Conservation (phyloP, 1,140 invertebrate species). For the Chelonus insularis region DNA sequence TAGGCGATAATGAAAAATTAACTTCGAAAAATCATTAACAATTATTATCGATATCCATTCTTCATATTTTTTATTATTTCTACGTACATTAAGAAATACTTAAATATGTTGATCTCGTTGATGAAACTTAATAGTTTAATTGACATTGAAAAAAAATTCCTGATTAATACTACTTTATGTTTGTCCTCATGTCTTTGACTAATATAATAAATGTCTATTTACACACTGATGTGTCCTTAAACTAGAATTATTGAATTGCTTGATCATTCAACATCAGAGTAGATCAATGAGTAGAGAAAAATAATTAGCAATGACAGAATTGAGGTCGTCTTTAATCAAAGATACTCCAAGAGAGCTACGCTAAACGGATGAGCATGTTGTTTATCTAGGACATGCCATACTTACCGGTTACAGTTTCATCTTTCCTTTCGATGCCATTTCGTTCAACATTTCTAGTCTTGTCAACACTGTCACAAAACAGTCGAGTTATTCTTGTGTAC, state of each 20-base stretch:
- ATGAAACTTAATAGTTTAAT: too few relatives aligned
- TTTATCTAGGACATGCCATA: conserved; percentile 42
- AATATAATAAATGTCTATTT: conserved; percentile 1
- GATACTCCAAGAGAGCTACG: neutral
- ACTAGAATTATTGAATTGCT: neutral
- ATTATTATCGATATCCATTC: too few relatives aligned
- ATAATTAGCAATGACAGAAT: conserved; percentile 30
- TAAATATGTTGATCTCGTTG: too few relatives aligned
- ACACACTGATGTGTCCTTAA: neutral
- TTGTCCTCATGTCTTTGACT: too few relatives aligned
- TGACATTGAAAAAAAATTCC: too few relatives aligned
- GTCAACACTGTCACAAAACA: conserved; percentile 65
- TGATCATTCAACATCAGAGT: neutral
- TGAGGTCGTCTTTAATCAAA: conserved; percentile 25
- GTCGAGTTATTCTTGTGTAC: conserved; percentile 76
- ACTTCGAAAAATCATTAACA: too few relatives aligned
- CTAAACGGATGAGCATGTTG: neutral
- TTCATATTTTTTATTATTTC: too few relatives aligned
- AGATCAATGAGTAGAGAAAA: neutral
- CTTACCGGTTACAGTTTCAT: conserved; percentile 56
- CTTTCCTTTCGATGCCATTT: conserved; percentile 46
- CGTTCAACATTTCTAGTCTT: conserved; percentile 43
- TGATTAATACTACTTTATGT: too few relatives aligned
- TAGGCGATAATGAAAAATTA: too few relatives aligned
- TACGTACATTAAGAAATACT: too few relatives aligned